Percentiles rank a stretch among this genome's conserved stretches.
Conservation (phyloP, 2,888 invertebrate genomes). For the Acronicta leporina region DNA sequence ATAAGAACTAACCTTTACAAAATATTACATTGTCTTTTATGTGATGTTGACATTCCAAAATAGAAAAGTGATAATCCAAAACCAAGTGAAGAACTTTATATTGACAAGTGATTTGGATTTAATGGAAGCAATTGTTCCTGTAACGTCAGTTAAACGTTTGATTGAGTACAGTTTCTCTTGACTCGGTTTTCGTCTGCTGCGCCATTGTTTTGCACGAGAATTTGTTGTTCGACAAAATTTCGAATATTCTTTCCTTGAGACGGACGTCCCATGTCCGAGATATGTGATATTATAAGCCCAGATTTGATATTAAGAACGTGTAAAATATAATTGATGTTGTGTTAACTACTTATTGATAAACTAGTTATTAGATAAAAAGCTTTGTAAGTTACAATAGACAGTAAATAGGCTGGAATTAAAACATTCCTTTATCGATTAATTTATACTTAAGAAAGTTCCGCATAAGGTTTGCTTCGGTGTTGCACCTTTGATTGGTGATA, state of each 20-base stretch:
- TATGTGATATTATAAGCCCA: constrained; percentile 88
- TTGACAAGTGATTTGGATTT: constrained; percentile 36
- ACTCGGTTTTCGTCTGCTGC: constrained; percentile 35
- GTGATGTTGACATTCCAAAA: constrained; percentile 41
- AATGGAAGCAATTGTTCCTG: constrained; percentile 51
- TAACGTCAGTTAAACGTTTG: constrained; percentile 48
- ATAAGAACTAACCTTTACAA: constrained; percentile 53
- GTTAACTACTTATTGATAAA: constrained; percentile 71
- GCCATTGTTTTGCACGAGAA: constrained; percentile 50
- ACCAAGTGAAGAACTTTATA: constrained; percentile 42
- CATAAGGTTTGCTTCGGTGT: constrained; percentile 55
- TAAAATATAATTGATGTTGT: constrained; percentile 85
- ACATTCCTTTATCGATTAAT: constrained; percentile 66
- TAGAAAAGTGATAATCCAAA: constrained; percentile 36
- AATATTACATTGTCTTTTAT: constrained; percentile 40
- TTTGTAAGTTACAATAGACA: constrained; percentile 73
- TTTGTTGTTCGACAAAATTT: constrained; percentile 47
- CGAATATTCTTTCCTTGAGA: constrained; percentile 58
- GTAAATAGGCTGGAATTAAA: constrained; percentile 61
- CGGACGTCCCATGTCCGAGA: constrained; percentile 74
- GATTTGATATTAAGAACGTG: constrained; percentile 75
- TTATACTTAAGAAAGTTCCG: constrained; percentile 56
- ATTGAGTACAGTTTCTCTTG: constrained; percentile 44
- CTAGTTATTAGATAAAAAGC: constrained; percentile 70
- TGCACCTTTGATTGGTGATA: constrained; percentile 49